phyloP scores from a whole-genome alignment of 2,888 invertebrate genomes.

The Dasysyrphus albostriatus region DNA sequence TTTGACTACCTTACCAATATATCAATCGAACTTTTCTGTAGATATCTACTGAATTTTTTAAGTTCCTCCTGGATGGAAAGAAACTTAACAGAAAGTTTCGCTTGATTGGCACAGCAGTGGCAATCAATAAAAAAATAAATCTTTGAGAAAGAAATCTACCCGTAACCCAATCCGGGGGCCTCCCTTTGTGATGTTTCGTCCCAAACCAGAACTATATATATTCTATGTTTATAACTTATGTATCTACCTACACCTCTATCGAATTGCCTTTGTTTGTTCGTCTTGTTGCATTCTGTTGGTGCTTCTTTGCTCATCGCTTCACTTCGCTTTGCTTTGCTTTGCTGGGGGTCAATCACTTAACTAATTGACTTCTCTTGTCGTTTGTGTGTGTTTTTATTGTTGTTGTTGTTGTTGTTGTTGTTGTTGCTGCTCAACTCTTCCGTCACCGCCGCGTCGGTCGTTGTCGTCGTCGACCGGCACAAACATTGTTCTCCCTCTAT shows the following conservation, averaged over 20 bases:
- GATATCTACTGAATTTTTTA: neutral
- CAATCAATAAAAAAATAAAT: slow-evolving; percentile 21
- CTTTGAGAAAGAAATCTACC: slow-evolving; percentile 2
- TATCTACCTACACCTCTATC: neutral
- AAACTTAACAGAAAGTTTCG: slow-evolving; percentile 41
- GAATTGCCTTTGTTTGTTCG: slow-evolving; percentile 35
- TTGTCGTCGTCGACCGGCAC: neutral
- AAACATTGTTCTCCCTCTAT: slow-evolving; percentile 23
- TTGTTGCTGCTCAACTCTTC: slow-evolving; percentile 8
- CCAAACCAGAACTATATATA: neutral
- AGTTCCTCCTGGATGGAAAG: neutral
- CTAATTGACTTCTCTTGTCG: slow-evolving; percentile 75
- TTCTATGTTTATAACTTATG: too few relatives aligned
- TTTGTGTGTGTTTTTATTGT: slow-evolving; percentile 26
- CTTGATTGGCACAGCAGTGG: slow-evolving; percentile 36
- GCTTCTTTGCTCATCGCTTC: slow-evolving; percentile 34
- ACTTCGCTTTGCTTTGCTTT: slow-evolving; percentile 34
- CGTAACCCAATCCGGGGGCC: slow-evolving; percentile 6
- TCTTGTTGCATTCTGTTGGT: slow-evolving; percentile 15
- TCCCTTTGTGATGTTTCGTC: slow-evolving; percentile 1
- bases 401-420: neutral
- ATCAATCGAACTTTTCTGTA: neutral
- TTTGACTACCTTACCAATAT: neutral
- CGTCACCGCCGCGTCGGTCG: neutral
- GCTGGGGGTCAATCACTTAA: slow-evolving; percentile 74